Percentiles rank a stretch among this genome's conserved stretches.
Evolutionary conservation across 2,888 invertebrate genomes (phyloP).

Genomic region (Orthonychiurus folsomi): DNA sequence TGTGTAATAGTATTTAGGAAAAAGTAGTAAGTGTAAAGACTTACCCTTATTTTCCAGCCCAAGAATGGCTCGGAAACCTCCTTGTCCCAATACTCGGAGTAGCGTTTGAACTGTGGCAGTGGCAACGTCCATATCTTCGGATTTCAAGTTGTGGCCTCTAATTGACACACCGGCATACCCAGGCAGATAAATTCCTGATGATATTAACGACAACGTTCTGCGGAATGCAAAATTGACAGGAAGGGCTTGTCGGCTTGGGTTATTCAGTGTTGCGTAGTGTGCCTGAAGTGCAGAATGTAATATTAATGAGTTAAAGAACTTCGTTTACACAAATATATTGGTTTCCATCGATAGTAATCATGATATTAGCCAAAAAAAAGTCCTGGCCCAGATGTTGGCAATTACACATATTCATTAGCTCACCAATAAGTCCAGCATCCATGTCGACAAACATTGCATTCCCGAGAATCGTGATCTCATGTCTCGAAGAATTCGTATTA

Average conservation of each 20-base stretch:
- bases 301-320: background rate
- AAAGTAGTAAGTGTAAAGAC: background rate
- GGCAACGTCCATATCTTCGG: conserved; percentile 85
- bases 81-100: conserved; percentile 80
- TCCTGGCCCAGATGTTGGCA: background rate
- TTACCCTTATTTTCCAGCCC: conserved; percentile 51
- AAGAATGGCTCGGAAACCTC: conserved; percentile 80
- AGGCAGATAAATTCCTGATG: conserved; percentile 89
- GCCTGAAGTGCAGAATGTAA: conserved; percentile 51
- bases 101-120: conserved; percentile 90
- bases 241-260: conserved; percentile 82
- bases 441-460: conserved; percentile 81
- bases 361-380: background rate
- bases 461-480: conserved; percentile 81
- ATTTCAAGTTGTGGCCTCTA: conserved; percentile 50
- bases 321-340: conserved; percentile 8
- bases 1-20: background rate
- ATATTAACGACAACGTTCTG: conserved; percentile 78
- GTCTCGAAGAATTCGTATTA: conserved; percentile 89
- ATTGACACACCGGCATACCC: conserved; percentile 51
- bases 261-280: conserved; percentile 93
- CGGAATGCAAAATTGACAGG: conserved; percentile 86
- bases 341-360: too few relatives aligned
- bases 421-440: conserved; percentile 87
- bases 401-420: conserved; percentile 1